Evolutionary conservation across 1,140 invertebrate genomes (phyloP), one percentile per base, ranked within the genome.

Genomic region (Psilanteris sp.): DNA sequence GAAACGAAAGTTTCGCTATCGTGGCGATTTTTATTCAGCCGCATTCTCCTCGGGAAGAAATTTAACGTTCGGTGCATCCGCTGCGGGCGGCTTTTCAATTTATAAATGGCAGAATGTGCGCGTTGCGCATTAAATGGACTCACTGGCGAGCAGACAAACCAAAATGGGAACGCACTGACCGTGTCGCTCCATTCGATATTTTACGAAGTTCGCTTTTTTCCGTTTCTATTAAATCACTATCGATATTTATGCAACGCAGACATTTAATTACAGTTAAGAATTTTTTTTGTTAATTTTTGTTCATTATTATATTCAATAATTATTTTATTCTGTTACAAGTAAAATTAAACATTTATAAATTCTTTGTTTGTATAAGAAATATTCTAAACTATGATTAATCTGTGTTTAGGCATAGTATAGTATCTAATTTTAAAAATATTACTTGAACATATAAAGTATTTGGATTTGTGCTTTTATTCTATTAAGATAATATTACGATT

Each of bases 121-220:
- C 73, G 59, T 64, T 76, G 64, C 66, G 66, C 73, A 70, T 76
- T 76, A 76, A 76, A 64, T 70, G 54, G 66, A 68, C 57, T 76
- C 57, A 41, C 16, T 24, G 37, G 18, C 14, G 50, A 57, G 34
- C 50, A 54, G 67, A 72, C 46, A 27, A 62, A 48, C 68, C 68
- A 72, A 64, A 64, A 72, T 72, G 50, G 55, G 39, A 72, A 57
- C 57, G 57, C 68, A 72, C 68, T 64, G 57, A 64, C 68, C 57
- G 68, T 72, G 57, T 64, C 48, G 68, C 50, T 72, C 34, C 50
- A 72, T 72, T 48, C 57, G 43, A 72, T 72, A 72, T 62, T 72
- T 72, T 26, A 48, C 50, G 50, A 22, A 46, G 55, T 24, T 46
- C 48, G 13, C 32, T 41, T 32, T 57, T 57, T 72, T 72, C 50